Base-by-base conservation (phyloP, 53 echinoderm and acorn worm genomes). In the Crossaster papposus region DNA sequence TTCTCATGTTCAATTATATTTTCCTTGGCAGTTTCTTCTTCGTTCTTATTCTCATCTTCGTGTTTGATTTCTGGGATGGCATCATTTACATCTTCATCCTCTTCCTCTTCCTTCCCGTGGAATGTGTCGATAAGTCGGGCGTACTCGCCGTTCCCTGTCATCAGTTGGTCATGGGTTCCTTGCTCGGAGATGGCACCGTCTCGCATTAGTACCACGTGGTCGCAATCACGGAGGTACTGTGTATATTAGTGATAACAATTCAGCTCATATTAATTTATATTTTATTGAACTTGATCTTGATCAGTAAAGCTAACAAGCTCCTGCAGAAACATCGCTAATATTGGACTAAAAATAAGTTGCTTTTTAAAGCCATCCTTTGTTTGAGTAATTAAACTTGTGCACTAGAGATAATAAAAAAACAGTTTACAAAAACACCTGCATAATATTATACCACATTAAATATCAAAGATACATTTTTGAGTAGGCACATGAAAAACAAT, bases 151-250 rank as follows among this genome's bases (percentile, higher is more conserved):
- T 86, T 81, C 10, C 23, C 50, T 24, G 78, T 70, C 89, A 93
- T 78, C 23, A 96, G 89, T 22, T 85, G 65, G 22, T 93, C 90
- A 28, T 96, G 96, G 44, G 93, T 93, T 52, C 96, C 96, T 5
- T 85, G 88, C 73, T 96, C 96, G 22, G 74, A 88, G 18, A 96
- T 95, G 20, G 24, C 6, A 6, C 96, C 96, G 65, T 95, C 95
- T 79, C 95, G 91, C 93, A 96, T 92, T 54, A 96, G 82, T 13
- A 96, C 82, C 35, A 96, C 88, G 77, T 93, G 75, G 77, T 96
- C 96, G 52, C 96, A 96, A 70, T 96, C 93, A 81, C 93, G 83
- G 22, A 96, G 93, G 62, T 95, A 96, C 96, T 96, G 70, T 29
- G 73, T 44, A n/a, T n/a, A n/a, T 0, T 44, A 44, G 5, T 5